phyloP scores from a whole-genome alignment of 2,888 invertebrate species.

The Caenorhabditis becei region DNA sequence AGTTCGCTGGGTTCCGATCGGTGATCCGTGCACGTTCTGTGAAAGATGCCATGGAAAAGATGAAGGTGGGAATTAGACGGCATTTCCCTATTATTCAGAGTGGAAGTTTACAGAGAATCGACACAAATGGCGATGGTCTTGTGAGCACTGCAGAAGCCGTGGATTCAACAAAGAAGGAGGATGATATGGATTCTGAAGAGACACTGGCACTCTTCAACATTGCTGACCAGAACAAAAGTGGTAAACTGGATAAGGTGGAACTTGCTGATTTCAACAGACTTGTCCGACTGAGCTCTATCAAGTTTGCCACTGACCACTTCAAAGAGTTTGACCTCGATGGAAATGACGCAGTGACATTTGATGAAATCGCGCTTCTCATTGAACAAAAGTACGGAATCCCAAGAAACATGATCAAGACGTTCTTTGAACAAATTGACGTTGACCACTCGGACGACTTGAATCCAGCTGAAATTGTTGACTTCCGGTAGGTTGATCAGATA shows the following conservation, averaged over 20 bases:
- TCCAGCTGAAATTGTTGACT: constrained; percentile 80
- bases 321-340: constrained; percentile 78
- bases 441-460: constrained; percentile 75
- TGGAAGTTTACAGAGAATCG: constrained; percentile 59
- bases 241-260: constrained; percentile 79
- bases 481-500: constrained; percentile 57
- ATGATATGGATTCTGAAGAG: constrained; percentile 78
- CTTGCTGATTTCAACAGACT: constrained; percentile 79
- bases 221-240: constrained; percentile 80
- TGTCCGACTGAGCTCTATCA: constrained; percentile 79
- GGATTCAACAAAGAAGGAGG: constrained; percentile 76
- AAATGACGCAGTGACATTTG: constrained; percentile 76
- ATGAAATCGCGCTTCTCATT: constrained; percentile 76
- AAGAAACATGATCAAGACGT: constrained; percentile 67
- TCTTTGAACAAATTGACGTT: constrained; percentile 78
- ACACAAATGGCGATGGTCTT: constrained; percentile 72
- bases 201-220: constrained; percentile 77
- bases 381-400: constrained; percentile 78
- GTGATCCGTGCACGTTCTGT: constrained; percentile 71
- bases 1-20: constrained; percentile 80
- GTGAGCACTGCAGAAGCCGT: constrained; percentile 75
- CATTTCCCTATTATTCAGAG: neutral
- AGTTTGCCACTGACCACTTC: constrained; percentile 80
- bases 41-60: constrained; percentile 67
- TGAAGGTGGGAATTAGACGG: constrained; percentile 64